Evolutionary conservation across 1,140 invertebrate genomes (phyloP).

Genomic region (Zaprionus vittiger): DNA sequence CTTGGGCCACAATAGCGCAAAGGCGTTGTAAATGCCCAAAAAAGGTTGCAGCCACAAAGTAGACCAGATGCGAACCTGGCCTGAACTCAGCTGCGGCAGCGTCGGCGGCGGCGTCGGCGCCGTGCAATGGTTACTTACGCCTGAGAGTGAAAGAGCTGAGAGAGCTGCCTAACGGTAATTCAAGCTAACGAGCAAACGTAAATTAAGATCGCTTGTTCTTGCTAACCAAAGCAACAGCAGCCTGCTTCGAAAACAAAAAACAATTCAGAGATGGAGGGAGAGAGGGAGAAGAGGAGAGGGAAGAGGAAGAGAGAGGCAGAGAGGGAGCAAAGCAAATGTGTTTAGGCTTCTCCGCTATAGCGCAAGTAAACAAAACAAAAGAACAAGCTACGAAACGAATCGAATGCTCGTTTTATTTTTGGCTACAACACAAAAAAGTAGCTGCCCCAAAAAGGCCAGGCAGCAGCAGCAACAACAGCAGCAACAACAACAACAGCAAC

Average conservation of each 20-base stretch:
- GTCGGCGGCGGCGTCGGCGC: neutral
- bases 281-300: constrained; percentile 12
- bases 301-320: constrained; percentile 12
- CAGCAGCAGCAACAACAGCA: constrained; percentile 16
- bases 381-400: constrained; percentile 45
- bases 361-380: constrained; percentile 45
- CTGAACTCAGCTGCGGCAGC: neutral
- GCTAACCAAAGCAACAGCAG: constrained; percentile 23
- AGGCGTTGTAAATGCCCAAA: constrained; percentile 81
- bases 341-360: constrained; percentile 12
- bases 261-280: neutral
- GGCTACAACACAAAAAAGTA: constrained; percentile 48
- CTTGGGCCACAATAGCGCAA: constrained; percentile 65
- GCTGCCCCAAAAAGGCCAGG: constrained; percentile 65
- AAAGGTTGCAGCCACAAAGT: constrained; percentile 65
- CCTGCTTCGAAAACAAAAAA: constrained; percentile 25
- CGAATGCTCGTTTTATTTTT: constrained; percentile 67
- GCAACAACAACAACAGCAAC: neutral
- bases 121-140: constrained; percentile 29
- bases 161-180: constrained; percentile 71
- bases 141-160: constrained; percentile 53
- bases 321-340: constrained; percentile 45
- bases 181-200: constrained; percentile 80
- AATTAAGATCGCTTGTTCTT: constrained; percentile 82
- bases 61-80: constrained; percentile 31